Conservation (phyloP, 2,797 vertebrate genomes). For the Mionectes olivaceus region DNA sequence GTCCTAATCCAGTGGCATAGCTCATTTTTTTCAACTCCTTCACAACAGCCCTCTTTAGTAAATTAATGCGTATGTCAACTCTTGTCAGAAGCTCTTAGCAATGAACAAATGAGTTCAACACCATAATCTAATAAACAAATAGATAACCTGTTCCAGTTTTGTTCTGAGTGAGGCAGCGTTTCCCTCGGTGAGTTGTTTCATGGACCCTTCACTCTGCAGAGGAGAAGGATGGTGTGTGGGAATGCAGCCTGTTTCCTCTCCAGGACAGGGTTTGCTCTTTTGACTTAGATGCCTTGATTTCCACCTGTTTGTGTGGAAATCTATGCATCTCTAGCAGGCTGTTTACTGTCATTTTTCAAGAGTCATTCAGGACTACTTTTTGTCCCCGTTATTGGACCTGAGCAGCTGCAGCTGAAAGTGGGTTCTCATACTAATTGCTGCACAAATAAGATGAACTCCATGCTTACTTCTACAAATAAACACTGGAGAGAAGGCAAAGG, state of each 20-base stretch:
- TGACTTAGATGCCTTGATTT: conserved; percentile 45
- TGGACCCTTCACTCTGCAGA: conserved; percentile 38
- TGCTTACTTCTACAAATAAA: neutral
- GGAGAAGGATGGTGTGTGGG: conserved; percentile 31
- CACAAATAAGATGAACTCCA: neutral
- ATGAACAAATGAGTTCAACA: conserved; percentile 63
- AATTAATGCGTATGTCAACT: conserved; percentile 67
- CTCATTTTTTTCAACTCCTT: conserved; percentile 55
- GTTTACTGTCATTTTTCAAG: neutral
- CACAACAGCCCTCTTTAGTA: conserved; percentile 58
- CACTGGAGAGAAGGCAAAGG: neutral
- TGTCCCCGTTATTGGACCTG: neutral
- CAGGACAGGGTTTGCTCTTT: neutral
- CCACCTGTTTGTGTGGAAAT: conserved; percentile 58
- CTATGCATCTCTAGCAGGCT: conserved; percentile 51
- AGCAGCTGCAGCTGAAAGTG: neutral
- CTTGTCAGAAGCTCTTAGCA: conserved; percentile 66
- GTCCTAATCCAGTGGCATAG: conserved; percentile 44
- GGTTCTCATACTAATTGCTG: neutral
- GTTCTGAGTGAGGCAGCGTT: conserved; percentile 45
- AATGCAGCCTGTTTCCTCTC: conserved; percentile 40
- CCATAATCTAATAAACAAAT: conserved; percentile 76
- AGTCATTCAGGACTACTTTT: neutral
- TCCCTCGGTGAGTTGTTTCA: conserved; percentile 11
- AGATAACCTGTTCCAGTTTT: conserved; percentile 70